phyloP scores from a whole-genome alignment of 2,888 invertebrate species.

The Drosophila kuntzei region DNA sequence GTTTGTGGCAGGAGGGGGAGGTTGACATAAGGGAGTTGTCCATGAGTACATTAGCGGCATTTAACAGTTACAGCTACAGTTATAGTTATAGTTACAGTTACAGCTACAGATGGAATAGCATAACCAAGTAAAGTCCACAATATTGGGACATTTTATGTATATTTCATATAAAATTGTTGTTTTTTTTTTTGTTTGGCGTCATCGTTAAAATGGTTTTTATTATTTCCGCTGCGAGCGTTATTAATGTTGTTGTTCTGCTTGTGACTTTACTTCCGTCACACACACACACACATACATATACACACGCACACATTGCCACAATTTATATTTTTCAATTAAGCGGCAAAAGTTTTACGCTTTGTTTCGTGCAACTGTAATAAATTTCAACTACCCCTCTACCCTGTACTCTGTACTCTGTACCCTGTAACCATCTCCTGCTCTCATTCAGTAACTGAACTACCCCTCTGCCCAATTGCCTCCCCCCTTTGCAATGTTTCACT shows the following conservation, averaged over 20 bases:
- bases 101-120: constrained; percentile 3
- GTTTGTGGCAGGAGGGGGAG: background rate
- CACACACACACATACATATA: constrained; percentile 14
- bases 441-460: background rate
- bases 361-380: constrained; percentile 77
- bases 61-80: constrained; percentile 43
- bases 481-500: constrained; percentile 60
- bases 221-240: constrained; percentile 73
- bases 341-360: constrained; percentile 75
- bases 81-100: constrained; percentile 17
- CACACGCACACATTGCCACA: constrained; percentile 55
- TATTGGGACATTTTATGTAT: constrained; percentile 59
- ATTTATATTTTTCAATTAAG: constrained; percentile 83
- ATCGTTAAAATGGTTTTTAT: constrained; percentile 79
- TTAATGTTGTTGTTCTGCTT: constrained; percentile 77
- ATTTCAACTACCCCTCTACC: constrained; percentile 64
- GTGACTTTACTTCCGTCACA: constrained; percentile 67
- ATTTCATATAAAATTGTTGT: constrained; percentile 41
- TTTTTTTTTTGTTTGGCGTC: constrained; percentile 50
- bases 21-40: background rate
- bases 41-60: constrained; percentile 32
- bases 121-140: constrained; percentile 27
- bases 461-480: background rate
- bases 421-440: too few relatives aligned
- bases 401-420: background rate